Evolutionary conservation across 2,113 vertebrate species (phyloP).

Genomic region (Dasypus novemcinctus): DNA sequence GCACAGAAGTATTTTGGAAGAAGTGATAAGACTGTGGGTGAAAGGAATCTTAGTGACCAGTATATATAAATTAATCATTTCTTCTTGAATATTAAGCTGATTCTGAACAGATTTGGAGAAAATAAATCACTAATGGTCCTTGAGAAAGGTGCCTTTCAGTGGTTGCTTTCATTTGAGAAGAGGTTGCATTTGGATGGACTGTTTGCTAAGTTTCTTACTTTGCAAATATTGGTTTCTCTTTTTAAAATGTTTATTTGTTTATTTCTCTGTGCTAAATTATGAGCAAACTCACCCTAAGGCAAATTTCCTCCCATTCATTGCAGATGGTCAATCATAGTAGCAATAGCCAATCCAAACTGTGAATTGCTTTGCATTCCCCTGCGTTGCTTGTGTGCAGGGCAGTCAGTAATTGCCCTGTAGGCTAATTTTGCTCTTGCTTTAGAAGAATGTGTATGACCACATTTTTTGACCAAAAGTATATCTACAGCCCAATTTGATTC

Average conservation of each 20-base stretch:
- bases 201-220: neutral
- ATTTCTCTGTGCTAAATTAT: neutral
- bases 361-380: neutral
- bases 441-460: neutral
- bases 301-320: neutral
- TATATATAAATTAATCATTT: neutral
- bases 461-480: neutral
- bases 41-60: neutral
- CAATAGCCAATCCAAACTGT: neutral
- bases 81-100: constrained; percentile 1
- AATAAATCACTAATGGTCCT: neutral
- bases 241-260: neutral
- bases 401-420: neutral
- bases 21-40: neutral
- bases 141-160: neutral
- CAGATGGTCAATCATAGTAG: neutral
- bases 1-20: neutral
- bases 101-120: neutral
- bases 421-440: neutral
- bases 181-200: neutral
- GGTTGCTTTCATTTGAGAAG: constrained; percentile 22
- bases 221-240: neutral
- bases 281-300: neutral
- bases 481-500: neutral
- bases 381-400: neutral